phyloP scores from a whole-genome alignment of 2,113 vertebrate genomes.

The Cyprinodon variegatus region DNA sequence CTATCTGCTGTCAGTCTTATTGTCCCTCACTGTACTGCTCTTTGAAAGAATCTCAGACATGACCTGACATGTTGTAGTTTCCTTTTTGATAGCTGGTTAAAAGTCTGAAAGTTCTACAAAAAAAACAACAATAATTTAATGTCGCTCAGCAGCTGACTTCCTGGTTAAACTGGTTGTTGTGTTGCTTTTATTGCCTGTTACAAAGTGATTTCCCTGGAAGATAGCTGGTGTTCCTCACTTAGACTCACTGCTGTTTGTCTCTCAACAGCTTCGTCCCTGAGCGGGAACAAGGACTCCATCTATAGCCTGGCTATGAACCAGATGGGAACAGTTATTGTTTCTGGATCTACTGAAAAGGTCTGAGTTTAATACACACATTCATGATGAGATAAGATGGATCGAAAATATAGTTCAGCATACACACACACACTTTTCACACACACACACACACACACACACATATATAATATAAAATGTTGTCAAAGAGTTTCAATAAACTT shows the following conservation, averaged over 20 bases:
- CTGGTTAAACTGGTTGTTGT: background rate
- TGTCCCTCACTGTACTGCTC: background rate
- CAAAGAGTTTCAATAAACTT: background rate
- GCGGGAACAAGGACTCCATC: constrained; percentile 99
- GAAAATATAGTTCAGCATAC: background rate
- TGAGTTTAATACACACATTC: background rate
- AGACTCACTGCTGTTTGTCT: constrained; percentile 26
- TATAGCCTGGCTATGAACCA: constrained; percentile 99
- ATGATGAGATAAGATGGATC: no score
- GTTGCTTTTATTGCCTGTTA: background rate
- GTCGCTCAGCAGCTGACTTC: background rate
- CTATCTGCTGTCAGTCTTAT: background rate
- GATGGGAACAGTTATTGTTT: constrained; percentile 98
- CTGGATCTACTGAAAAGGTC: constrained; percentile 99
- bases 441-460: no score
- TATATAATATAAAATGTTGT: no score
- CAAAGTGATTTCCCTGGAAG: background rate
- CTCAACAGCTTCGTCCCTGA: constrained; percentile 92
- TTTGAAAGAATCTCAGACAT: background rate
- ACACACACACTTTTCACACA: no score
- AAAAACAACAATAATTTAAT: background rate
- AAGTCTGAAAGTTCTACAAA: no score
- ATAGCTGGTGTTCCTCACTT: background rate
- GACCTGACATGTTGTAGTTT: background rate
- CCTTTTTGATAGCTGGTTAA: background rate